phyloP scores from a whole-genome alignment of 2,113 vertebrate genomes.

The Uria lomvia region DNA sequence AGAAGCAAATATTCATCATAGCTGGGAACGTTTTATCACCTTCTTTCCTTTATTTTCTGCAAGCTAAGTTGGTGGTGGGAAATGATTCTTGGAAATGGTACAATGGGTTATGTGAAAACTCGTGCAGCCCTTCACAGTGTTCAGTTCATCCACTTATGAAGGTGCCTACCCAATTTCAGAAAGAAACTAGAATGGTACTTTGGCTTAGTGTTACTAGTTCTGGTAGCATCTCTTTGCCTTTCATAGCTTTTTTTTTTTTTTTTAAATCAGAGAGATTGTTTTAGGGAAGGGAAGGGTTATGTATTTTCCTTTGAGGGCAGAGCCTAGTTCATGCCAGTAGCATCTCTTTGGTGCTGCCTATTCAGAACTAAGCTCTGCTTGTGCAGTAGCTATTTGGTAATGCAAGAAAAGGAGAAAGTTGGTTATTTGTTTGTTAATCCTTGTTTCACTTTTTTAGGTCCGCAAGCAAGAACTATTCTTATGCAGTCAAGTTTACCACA shows the following conservation, averaged over 20 bases:
- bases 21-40: neutral
- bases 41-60: neutral
- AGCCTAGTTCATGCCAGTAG: neutral
- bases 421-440: neutral
- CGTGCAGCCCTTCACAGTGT: neutral
- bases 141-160: neutral
- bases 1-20: neutral
- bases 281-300: neutral
- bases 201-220: neutral
- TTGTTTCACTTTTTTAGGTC: conserved; percentile 77
- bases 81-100: neutral
- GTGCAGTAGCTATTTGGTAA: neutral
- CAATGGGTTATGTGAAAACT: neutral
- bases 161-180: neutral
- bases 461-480: conserved; percentile 96
- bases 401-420: neutral
- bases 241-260: neutral
- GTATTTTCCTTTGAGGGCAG: neutral
- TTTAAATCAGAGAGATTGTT: neutral
- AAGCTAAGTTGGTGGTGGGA: neutral
- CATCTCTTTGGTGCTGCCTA: neutral
- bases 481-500: conserved; percentile 99
- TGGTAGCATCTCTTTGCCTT: neutral
- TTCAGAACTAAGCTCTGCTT: neutral
- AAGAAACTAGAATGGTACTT: neutral